Evolutionary conservation across 2,888 invertebrate species (phyloP), one percentile per base, ranked within the genome.

Genomic region (Macrostomum cliftonense): DNA sequence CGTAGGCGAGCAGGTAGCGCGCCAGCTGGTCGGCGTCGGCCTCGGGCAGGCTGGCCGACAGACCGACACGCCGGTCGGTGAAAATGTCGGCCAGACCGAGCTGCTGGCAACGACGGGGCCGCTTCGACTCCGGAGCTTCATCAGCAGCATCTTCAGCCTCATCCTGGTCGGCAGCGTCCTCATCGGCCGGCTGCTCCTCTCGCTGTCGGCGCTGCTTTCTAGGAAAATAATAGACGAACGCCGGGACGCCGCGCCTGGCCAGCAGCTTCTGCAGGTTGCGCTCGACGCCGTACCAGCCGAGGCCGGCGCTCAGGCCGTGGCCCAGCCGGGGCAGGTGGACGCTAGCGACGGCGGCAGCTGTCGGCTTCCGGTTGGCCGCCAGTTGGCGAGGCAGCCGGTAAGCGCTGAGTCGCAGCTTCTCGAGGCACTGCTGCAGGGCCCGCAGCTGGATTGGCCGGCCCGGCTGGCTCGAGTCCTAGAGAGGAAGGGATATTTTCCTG

Each of bases 271-370:
- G 59, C 17, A 70, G 61, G 28, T 68, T 58, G 50, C 67, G 52
- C 52, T 70, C 69, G 12, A 65, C 66, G 16, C 67, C 67, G 52
- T 70, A 70, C 70, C 70, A 71, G 59, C 69, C 69, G 54, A 68
- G 68, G 12, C 60, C 61, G 9, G 64, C 63, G 1, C 66, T 65
- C 28, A 28, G 28, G 49, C 63, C 64, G 58, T 67, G 61, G 5
- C 70, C 70, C 36, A 70, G 67, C 20, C 70, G 58, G 1, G 70
- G 68, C 17, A 70, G 55, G 51, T 70, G 70, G 1, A 70, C 65
- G 51, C 62, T 61, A 12, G 67, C 68, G 4, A 17, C 19, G 16
- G 40, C 16, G 40, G 2, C 19, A 38, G 5, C 19, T 2, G 16
- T 2, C 19, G 16, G 16, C 19, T 9, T 2, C 2, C 14, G n/a